Evolutionary conservation across 2,888 invertebrate species (phyloP).

Genomic region (Watsonalla binaria): DNA sequence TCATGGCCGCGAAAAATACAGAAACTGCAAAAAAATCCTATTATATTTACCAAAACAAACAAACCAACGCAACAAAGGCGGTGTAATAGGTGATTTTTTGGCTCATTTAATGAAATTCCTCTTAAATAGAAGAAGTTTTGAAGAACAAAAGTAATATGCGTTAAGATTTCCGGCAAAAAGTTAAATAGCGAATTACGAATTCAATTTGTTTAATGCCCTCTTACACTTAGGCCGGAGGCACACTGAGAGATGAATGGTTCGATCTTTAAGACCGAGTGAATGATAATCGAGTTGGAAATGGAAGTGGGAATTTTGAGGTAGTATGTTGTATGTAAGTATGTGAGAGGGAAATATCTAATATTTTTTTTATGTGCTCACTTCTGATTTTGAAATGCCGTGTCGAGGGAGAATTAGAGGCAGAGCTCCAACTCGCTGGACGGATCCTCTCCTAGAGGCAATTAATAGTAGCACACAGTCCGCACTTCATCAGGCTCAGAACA

Average conservation of each 20-base stretch:
- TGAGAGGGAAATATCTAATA: too few species aligned
- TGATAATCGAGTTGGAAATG: background rate
- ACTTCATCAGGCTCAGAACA: too few species aligned
- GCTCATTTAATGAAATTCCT: conserved; percentile 52
- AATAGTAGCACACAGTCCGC: too few species aligned
- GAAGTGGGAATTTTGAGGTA: too few species aligned
- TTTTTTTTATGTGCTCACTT: too few species aligned
- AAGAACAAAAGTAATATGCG: conserved; percentile 58
- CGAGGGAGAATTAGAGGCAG: too few species aligned
- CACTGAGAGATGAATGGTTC: conserved; percentile 12
- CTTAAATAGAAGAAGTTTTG: conserved; percentile 61
- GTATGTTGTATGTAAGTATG: too few species aligned
- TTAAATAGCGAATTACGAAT: conserved; percentile 70
- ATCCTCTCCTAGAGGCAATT: too few species aligned
- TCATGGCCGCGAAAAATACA: too few species aligned
- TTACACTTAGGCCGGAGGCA: conserved; percentile 30
- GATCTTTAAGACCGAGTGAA: background rate
- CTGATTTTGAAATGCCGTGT: too few species aligned
- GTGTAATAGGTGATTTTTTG: conserved; percentile 39
- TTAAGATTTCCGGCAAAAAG: conserved; percentile 55
- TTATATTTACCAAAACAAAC: conserved; percentile 1
- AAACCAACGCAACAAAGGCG: conserved; percentile 42
- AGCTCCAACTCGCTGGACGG: too few species aligned
- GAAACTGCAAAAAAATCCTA: too few species aligned
- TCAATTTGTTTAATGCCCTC: conserved; percentile 61